Conservation (phyloP, 2,888 invertebrate genomes). For the Podotricha telesiphe region DNA sequence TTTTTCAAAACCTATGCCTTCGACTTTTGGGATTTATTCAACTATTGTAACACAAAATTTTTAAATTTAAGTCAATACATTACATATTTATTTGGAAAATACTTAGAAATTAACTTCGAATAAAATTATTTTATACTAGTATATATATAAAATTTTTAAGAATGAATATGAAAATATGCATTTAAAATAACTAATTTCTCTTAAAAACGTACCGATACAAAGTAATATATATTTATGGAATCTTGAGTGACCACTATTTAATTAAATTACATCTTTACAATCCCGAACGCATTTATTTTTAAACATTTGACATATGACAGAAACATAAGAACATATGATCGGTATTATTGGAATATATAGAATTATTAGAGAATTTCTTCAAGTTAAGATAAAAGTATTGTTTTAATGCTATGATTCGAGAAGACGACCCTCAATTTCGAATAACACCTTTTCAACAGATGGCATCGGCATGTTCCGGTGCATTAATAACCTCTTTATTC, state of each 20-base stretch:
- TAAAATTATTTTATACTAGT: no score
- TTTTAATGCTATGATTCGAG: constrained; percentile 69
- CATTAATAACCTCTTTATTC: constrained; percentile 93
- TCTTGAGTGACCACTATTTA: neutral
- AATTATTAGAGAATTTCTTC: constrained; percentile 21
- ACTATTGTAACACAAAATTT: no score
- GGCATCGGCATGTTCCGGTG: constrained; percentile 93
- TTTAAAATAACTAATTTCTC: neutral
- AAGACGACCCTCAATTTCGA: constrained; percentile 90
- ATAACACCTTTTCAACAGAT: constrained; percentile 92
- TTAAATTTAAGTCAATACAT: no score
- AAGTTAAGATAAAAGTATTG: constrained; percentile 41
- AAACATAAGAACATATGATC: constrained; percentile 47
- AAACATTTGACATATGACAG: constrained; percentile 27
- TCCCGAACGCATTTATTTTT: constrained; percentile 19
- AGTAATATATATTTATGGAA: neutral
- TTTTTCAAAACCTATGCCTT: no score
- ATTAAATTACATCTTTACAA: neutral
- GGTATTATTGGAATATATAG: constrained; percentile 17
- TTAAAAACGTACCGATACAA: neutral
- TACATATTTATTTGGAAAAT: no score
- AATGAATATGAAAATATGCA: neutral
- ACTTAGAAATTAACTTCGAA: no score
- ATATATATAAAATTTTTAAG: neutral
- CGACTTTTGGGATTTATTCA: no score